Percentiles rank a stretch among this genome's conserved stretches.
Conservation (phyloP, 2,888 invertebrate genomes). For the Lutraria lutraria region DNA sequence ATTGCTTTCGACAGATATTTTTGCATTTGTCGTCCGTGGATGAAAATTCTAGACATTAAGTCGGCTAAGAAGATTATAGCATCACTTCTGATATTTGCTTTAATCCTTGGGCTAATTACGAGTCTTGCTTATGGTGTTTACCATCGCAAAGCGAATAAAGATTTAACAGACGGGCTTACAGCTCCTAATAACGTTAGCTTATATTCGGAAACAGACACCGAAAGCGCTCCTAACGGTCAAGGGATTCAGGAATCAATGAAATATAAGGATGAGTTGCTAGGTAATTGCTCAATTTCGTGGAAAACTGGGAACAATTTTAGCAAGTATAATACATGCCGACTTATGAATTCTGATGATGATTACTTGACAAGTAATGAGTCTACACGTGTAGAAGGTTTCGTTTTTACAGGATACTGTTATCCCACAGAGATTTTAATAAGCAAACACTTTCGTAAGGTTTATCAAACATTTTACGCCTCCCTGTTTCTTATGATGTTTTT, state of each 20-base stretch:
- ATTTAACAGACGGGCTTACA: neutral
- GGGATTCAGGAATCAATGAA: neutral
- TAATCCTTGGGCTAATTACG: constrained; percentile 63
- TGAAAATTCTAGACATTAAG: constrained; percentile 62
- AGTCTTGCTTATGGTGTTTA: constrained; percentile 67
- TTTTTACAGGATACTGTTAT: constrained; percentile 65
- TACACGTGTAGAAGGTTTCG: constrained; percentile 6
- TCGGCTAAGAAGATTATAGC: constrained; percentile 61
- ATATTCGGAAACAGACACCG: neutral
- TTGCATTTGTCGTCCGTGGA: constrained; percentile 83
- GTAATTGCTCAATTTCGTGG: constrained; percentile 27
- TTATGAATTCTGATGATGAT: neutral
- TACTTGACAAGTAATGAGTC: neutral
- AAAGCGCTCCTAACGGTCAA: neutral
- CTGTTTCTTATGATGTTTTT: constrained; percentile 71
- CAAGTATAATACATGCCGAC: neutral
- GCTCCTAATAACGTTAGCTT: neutral
- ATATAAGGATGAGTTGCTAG: neutral
- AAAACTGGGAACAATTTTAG: neutral
- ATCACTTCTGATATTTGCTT: constrained; percentile 57
- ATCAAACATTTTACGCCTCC: constrained; percentile 72
- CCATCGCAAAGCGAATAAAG: constrained; percentile 35
- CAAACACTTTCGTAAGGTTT: constrained; percentile 59
- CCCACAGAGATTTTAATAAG: constrained; percentile 66
- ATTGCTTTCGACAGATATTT: constrained; percentile 85